Conservation (phyloP, 1,140 invertebrate species). For the Phthorimaea operculella region DNA sequence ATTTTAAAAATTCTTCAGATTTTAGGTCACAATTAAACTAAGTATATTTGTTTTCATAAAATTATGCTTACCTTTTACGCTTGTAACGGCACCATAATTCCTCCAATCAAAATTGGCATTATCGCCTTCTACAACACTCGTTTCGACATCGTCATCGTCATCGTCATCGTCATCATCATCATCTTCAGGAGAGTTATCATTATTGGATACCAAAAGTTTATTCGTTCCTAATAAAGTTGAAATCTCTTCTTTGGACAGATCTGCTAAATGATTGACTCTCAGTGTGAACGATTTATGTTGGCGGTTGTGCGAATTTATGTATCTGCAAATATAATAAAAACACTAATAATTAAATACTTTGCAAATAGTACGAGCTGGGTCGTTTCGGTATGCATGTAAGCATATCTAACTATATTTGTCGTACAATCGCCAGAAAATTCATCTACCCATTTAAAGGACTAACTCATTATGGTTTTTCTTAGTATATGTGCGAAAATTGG, state of each 20-base stretch:
- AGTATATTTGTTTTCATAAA: not conserved
- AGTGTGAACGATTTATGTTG: conserved; percentile 7
- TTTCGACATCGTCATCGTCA: not conserved
- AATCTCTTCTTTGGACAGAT: not conserved
- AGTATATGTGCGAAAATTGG: no score
- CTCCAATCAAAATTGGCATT: not conserved
- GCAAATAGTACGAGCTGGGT: no score
- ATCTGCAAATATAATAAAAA: conserved; percentile 6
- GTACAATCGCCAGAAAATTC: no score
- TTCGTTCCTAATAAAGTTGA: not conserved
- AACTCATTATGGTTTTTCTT: no score
- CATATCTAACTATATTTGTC: no score
- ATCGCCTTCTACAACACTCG: not conserved
- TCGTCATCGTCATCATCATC: not conserved
- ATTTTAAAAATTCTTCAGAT: no score
- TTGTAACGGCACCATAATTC: not conserved
- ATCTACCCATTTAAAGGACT: no score
- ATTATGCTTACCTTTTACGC: not conserved
- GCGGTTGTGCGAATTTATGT: conserved; percentile 9
- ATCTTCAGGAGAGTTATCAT: not conserved
- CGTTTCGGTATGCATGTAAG: no score
- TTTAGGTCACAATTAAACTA: no score
- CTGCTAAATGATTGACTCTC: conserved; percentile 10
- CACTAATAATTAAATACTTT: not conserved
- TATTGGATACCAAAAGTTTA: not conserved